Evolutionary conservation across 1,140 invertebrate species (phyloP).

Genomic region (Epicauta chinensis): DNA sequence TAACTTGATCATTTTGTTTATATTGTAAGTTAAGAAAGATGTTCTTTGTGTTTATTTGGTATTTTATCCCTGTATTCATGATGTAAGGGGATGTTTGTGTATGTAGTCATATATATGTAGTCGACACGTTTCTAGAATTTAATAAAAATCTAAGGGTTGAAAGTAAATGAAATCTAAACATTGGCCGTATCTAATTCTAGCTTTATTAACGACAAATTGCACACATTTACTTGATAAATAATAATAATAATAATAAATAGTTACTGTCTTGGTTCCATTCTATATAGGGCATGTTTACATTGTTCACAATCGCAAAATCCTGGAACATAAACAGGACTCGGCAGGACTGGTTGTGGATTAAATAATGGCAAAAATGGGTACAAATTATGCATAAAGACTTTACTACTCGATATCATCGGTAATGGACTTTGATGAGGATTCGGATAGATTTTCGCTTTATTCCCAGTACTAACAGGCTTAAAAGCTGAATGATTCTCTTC

Average conservation of each 20-base stretch:
- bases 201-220: slow-evolving; percentile 1
- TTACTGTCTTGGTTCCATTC: slow-evolving; percentile 10
- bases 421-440: slow-evolving; percentile 28
- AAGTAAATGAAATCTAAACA: too few species aligned
- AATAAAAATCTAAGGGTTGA: slow-evolving; percentile 1
- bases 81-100: too few species aligned
- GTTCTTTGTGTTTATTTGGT: slow-evolving; percentile 21
- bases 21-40: slow-evolving; percentile 36
- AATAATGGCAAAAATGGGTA: slow-evolving; percentile 41
- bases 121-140: slow-evolving; percentile 11
- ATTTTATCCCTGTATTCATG: background rate
- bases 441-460: slow-evolving; percentile 23
- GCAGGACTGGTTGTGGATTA: slow-evolving; percentile 36
- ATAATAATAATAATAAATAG: background rate
- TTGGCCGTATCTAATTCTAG: background rate
- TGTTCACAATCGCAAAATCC: slow-evolving; percentile 42
- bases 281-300: slow-evolving; percentile 28
- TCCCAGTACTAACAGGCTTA: slow-evolving; percentile 28
- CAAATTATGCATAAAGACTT: slow-evolving; percentile 40
- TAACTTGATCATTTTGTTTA: slow-evolving; percentile 32
- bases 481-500: slow-evolving; percentile 34
- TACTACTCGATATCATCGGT: slow-evolving; percentile 36
- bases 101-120: too few species aligned
- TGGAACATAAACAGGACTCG: slow-evolving; percentile 40
- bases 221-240: background rate